Evolutionary conservation across 2,797 vertebrate genomes (phyloP).

Genomic region (Phataginus tetradactyla): DNA sequence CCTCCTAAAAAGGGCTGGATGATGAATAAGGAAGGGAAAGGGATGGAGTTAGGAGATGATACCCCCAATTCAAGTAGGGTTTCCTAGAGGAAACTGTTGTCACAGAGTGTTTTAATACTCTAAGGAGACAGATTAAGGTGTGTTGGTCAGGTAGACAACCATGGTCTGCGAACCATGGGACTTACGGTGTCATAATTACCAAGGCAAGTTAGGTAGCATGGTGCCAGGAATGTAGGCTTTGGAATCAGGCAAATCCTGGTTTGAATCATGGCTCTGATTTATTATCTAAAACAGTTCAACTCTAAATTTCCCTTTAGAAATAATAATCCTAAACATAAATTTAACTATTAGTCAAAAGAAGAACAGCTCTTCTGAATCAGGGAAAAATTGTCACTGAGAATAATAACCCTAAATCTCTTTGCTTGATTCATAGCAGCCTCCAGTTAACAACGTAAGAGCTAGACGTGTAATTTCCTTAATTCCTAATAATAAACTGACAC

Average conservation of each 20-base stretch:
- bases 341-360: slow-evolving; percentile 69
- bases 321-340: slow-evolving; percentile 70
- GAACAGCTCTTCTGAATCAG: slow-evolving; percentile 51
- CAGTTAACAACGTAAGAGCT: neutral
- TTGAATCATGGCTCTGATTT: slow-evolving; percentile 37
- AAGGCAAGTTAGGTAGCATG: neutral
- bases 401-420: slow-evolving; percentile 73
- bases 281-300: slow-evolving; percentile 25
- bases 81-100: neutral
- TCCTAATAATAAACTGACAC: slow-evolving; percentile 46
- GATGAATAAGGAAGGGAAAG: neutral
- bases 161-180: accelerated
- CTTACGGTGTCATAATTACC: neutral
- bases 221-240: neutral
- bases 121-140: neutral
- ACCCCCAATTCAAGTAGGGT: neutral
- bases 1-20: neutral
- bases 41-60: neutral
- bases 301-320: slow-evolving; percentile 64
- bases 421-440: slow-evolving; percentile 48
- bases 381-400: slow-evolving; percentile 68
- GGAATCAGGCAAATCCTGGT: neutral
- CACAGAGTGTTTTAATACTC: neutral
- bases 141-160: neutral
- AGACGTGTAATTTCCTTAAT: slow-evolving; percentile 39